These are phyloP conservation scores for Lamprotornis superbus DNA, from an alignment of 2,113 vertebrate genomes.

Conservation along the genomic window DNA sequence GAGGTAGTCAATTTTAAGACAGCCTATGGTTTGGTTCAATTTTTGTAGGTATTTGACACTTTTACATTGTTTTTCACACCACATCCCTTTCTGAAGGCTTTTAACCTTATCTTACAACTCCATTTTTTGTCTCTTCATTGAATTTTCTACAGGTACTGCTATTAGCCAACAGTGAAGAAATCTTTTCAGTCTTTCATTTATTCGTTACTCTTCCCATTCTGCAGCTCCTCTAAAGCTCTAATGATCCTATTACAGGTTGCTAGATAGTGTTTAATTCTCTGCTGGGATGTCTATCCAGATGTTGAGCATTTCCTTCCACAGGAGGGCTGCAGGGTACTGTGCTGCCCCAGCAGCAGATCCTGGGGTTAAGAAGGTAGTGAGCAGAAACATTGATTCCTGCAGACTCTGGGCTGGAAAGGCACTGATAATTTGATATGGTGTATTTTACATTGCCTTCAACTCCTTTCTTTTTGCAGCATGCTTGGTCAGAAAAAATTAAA, in stretches of 20 bases:
- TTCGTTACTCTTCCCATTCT: conserved; percentile 29
- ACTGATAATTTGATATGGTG: not conserved
- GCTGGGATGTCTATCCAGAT: not conserved
- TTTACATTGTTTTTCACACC: conserved; percentile 6
- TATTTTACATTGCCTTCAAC: not conserved
- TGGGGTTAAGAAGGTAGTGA: not conserved
- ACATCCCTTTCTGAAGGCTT: not conserved
- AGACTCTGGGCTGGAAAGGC: not conserved
- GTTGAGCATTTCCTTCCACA: not conserved
- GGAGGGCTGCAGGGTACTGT: not conserved
- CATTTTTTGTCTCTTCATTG: conserved; percentile 13
- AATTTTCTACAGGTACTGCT: conserved; percentile 7
- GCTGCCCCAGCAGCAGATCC: not conserved
- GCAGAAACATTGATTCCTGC: not conserved
- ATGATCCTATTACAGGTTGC: not conserved
- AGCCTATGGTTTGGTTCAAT: not conserved
- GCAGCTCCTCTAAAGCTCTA: not conserved
- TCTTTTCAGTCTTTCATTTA: conserved; percentile 26
- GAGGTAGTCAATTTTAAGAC: not conserved
- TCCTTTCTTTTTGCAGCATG: not conserved
- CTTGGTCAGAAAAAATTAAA: not conserved
- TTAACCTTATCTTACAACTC: not conserved
- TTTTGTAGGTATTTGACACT: not conserved
- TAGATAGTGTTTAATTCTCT: conserved; percentile 1
- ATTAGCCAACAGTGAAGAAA: conserved; percentile 10